phyloP scores from a whole-genome alignment of 2,888 invertebrate species.

The Philhelius pedissequus region DNA sequence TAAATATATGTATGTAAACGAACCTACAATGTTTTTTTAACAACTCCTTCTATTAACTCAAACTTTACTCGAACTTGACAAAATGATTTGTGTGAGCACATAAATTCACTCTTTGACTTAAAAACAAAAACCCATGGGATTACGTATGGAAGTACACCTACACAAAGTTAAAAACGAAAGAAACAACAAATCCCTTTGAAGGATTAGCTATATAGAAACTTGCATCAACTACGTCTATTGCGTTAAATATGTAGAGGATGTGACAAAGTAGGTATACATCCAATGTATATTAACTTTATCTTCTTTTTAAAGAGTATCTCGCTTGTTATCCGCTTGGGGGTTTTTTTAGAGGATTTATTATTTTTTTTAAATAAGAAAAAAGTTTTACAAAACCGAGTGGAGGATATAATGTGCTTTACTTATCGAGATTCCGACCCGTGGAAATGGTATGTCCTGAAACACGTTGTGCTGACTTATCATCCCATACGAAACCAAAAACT shows the following conservation, averaged over 20 bases:
- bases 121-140: background rate
- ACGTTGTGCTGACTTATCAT: no score
- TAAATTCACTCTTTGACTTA: background rate
- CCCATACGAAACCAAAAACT: no score
- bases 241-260: background rate
- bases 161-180: background rate
- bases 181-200: background rate
- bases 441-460: no score
- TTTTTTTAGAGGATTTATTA: no score
- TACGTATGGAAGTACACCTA: background rate
- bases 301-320: background rate
- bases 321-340: no score
- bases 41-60: background rate
- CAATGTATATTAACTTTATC: background rate
- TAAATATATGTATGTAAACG: no score
- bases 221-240: background rate
- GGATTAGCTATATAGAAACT: slow-evolving; percentile 7
- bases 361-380: no score
- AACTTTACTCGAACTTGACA: background rate
- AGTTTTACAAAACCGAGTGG: no score
- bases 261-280: background rate
- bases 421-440: no score
- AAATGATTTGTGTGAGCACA: background rate
- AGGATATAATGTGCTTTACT: no score
- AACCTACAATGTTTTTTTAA: background rate